Conservation (phyloP, 2,113 vertebrate genomes). For the Oophaga pumilio region DNA sequence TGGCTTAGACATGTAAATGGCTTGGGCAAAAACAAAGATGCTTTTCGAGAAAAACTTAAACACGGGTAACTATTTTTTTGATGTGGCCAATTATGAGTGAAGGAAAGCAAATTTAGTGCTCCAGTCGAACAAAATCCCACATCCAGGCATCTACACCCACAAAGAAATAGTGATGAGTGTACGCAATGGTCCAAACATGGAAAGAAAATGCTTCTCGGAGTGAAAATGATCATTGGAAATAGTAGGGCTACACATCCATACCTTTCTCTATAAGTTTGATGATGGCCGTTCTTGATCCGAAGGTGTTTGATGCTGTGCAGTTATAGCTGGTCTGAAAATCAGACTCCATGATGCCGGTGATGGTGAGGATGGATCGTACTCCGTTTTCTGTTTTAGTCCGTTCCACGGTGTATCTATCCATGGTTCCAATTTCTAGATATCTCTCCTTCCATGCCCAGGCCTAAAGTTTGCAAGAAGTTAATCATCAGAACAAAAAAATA, state of each 20-base stretch:
- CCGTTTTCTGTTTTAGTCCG: constrained; percentile 82
- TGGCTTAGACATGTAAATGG: too few species aligned
- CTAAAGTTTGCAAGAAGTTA: constrained; percentile 62
- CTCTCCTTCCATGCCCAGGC: constrained; percentile 98
- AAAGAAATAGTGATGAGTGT: too few species aligned
- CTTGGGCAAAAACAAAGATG: too few species aligned
- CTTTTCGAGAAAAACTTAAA: too few species aligned
- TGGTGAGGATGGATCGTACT: constrained; percentile 91
- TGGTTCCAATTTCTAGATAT: constrained; percentile 87
- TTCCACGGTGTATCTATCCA: constrained; percentile 93
- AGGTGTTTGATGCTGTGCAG: constrained; percentile 95
- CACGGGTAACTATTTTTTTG: too few species aligned
- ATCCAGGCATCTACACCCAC: too few species aligned
- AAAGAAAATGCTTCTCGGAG: neutral
- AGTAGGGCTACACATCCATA: constrained; percentile 56
- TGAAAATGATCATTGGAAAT: too few species aligned
- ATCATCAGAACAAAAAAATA: neutral
- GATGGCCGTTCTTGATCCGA: constrained; percentile 91
- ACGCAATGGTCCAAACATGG: neutral
- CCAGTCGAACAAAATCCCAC: too few species aligned
- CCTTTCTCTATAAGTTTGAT: constrained; percentile 87
- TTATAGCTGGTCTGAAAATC: constrained; percentile 96
- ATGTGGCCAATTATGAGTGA: too few species aligned
- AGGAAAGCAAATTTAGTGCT: too few species aligned
- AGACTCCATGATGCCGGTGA: constrained; percentile 90